phyloP scores from a whole-genome alignment of 2,888 invertebrate species.

The Torymus tubicola region DNA sequence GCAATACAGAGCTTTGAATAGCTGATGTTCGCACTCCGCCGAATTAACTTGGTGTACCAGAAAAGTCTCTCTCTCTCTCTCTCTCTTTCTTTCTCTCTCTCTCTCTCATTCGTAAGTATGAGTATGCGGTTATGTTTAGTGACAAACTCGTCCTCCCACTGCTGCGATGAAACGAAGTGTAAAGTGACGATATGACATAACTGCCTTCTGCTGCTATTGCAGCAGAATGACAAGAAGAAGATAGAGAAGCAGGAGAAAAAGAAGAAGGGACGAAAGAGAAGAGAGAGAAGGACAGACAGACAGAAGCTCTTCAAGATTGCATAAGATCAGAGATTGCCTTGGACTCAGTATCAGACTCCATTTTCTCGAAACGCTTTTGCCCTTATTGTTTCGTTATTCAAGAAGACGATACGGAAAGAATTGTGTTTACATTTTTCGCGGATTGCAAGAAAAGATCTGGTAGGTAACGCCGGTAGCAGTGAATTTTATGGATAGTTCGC shows the following conservation, averaged over 20 bases:
- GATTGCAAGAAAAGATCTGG: too few species aligned
- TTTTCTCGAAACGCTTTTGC: neutral
- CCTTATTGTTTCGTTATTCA: slow-evolving; percentile 36
- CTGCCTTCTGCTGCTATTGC: too few species aligned
- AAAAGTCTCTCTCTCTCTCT: neutral
- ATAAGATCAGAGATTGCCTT: neutral
- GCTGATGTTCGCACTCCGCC: slow-evolving; percentile 36
- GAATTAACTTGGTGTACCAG: slow-evolving; percentile 37
- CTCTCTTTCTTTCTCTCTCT: too few species aligned
- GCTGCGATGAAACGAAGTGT: slow-evolving; percentile 64
- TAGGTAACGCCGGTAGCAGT: neutral
- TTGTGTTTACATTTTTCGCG: too few species aligned
- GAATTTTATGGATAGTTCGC: slow-evolving; percentile 3
- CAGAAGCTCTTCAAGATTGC: slow-evolving; percentile 15
- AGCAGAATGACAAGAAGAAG: too few species aligned
- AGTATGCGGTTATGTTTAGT: too few species aligned
- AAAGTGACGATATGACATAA: slow-evolving; percentile 61
- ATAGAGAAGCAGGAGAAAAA: too few species aligned
- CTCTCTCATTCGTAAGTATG: too few species aligned
- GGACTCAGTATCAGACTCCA: slow-evolving; percentile 26
- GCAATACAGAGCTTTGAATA: slow-evolving; percentile 3
- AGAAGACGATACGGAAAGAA: neutral
- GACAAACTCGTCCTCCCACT: slow-evolving; percentile 47
- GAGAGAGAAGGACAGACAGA: neutral
- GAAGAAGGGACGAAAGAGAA: too few species aligned